Percentiles rank a stretch among this genome's conserved stretches.
phyloP scores from a whole-genome alignment of 2,797 vertebrate genomes.

The Spondyliosoma cantharus region DNA sequence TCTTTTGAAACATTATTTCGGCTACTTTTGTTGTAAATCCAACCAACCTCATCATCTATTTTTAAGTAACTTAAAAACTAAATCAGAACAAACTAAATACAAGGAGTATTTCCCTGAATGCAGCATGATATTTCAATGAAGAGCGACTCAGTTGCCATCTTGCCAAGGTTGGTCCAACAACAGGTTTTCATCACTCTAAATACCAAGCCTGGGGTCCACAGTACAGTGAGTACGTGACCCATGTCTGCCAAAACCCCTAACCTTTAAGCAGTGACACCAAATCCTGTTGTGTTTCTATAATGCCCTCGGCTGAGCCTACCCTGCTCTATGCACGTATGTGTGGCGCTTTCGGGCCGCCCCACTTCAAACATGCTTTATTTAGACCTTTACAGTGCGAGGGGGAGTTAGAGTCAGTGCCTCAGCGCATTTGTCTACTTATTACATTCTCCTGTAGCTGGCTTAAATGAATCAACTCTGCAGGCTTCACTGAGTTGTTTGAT shows the following conservation, averaged over 20 bases:
- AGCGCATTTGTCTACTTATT: slow-evolving; percentile 42
- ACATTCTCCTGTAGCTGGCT: slow-evolving; percentile 9
- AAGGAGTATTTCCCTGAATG: background rate
- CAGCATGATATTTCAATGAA: background rate
- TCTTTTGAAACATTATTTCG: background rate
- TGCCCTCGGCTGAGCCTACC: slow-evolving; percentile 36
- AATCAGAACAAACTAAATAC: background rate
- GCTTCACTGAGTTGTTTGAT: slow-evolving; percentile 41
- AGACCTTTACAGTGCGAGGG: slow-evolving; percentile 40
- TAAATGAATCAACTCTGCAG: slow-evolving; percentile 43
- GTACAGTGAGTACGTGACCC: background rate
- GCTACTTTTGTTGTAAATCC: background rate
- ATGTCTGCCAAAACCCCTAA: too few species aligned
- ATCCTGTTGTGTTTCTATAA: slow-evolving; percentile 8
- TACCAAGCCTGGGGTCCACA: background rate
- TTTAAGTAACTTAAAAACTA: background rate
- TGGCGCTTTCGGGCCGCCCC: slow-evolving; percentile 53
- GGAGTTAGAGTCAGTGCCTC: slow-evolving; percentile 15
- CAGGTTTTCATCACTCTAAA: slow-evolving; percentile 36
- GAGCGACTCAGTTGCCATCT: background rate
- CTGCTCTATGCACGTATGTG: slow-evolving; percentile 39
- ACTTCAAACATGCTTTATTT: slow-evolving; percentile 69
- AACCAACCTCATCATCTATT: background rate
- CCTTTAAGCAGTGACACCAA: slow-evolving; percentile 12
- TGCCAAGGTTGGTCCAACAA: slow-evolving; percentile 39